These are phyloP conservation scores for Xerus rutilus DNA, from an alignment of 2,797 vertebrate genomes.

Conservation along the genomic window DNA sequence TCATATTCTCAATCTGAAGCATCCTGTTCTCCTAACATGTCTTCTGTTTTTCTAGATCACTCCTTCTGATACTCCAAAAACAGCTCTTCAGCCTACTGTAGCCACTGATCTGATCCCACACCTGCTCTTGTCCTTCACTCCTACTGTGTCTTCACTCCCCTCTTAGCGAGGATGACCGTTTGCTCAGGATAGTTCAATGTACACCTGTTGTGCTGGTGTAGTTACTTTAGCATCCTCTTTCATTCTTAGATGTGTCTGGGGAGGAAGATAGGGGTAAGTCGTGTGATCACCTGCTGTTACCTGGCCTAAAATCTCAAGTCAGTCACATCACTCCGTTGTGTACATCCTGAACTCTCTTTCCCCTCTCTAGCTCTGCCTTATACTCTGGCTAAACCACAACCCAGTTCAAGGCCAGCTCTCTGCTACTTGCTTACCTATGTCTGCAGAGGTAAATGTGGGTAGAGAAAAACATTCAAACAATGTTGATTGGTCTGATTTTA, in stretches of 20 bases:
- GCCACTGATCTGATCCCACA: fast-evolving
- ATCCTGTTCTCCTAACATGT: background rate
- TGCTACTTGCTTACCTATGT: background rate
- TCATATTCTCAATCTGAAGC: background rate
- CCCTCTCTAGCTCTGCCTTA: too few relatives aligned
- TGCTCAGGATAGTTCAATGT: background rate
- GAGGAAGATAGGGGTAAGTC: background rate
- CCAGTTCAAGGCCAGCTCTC: background rate
- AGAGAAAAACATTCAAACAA: background rate
- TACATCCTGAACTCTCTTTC: too few relatives aligned
- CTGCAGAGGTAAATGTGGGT: background rate
- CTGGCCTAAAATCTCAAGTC: background rate
- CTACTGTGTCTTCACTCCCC: background rate
- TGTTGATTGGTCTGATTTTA: background rate
- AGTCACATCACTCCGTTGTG: too few relatives aligned
- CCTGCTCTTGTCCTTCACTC: background rate
- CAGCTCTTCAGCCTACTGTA: background rate
- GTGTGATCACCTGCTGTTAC: fast-evolving
- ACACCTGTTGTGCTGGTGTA: background rate
- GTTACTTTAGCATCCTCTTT: background rate
- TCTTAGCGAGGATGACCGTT: background rate
- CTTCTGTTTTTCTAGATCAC: background rate
- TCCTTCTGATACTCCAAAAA: background rate
- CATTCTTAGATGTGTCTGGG: background rate
- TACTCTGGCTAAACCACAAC: background rate